A percentile compares a stretch with the other conserved stretches of the same genome.
phyloP scores from a whole-genome alignment of 2,797 vertebrate genomes.

The Siniperca undulata region DNA sequence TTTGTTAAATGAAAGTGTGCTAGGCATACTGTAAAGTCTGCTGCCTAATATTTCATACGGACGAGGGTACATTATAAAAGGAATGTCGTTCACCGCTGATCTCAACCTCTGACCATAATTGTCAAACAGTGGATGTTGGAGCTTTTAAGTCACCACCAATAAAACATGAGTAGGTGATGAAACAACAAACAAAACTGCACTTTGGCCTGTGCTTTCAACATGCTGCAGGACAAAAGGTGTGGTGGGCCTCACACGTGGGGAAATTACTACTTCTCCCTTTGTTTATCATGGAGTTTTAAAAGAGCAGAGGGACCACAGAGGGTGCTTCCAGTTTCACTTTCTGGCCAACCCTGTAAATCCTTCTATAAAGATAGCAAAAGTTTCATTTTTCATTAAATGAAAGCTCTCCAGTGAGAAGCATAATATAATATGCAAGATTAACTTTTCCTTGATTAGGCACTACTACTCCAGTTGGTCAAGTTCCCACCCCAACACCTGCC shows the following conservation, averaged over 20 bases:
- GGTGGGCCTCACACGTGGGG: conserved; percentile 50
- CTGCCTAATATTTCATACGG: conserved; percentile 45
- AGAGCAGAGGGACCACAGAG: conserved; percentile 10
- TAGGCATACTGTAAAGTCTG: conserved; percentile 26
- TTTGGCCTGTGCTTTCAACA: conserved; percentile 65
- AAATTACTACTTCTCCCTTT: conserved; percentile 44
- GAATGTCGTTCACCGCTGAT: conserved; percentile 44
- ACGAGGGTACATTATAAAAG: conserved; percentile 41
- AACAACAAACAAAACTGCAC: conserved; percentile 71
- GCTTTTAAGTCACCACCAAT: conserved; percentile 72
- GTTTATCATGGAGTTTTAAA: conserved; percentile 52
- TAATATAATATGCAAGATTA: conserved; percentile 18
- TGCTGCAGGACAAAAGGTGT: conserved; percentile 30
- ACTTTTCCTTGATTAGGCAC: not conserved
- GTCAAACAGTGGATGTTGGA: conserved; percentile 54
- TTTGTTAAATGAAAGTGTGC: conserved; percentile 59
- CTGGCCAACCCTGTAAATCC: conserved; percentile 2
- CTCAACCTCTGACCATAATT: conserved; percentile 44
- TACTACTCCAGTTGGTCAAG: conserved; percentile 18
- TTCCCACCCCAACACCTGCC: conserved; percentile 42
- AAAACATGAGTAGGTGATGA: conserved; percentile 63
- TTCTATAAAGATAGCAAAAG: not conserved
- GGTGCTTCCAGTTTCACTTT: conserved; percentile 50
- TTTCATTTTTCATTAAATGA: conserved; percentile 2
- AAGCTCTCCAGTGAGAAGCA: not conserved